A percentile compares a stretch with the other conserved stretches of the same genome.
phyloP scores from a whole-genome alignment of 2,113 vertebrate species.

The Stercorarius parasiticus region DNA sequence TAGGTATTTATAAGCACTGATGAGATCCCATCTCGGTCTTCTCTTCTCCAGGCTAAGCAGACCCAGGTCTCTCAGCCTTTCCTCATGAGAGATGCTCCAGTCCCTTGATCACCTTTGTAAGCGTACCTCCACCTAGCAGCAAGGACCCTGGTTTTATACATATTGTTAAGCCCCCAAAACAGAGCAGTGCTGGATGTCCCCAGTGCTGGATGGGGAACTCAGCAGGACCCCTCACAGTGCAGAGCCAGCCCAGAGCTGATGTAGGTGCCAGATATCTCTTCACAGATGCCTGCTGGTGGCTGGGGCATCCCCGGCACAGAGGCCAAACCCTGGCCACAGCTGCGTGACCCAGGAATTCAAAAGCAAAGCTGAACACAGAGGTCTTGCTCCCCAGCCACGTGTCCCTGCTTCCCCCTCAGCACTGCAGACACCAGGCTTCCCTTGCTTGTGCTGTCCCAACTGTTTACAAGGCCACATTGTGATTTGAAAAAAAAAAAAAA shows the following conservation, averaged over 20 bases:
- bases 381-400: neutral
- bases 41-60: neutral
- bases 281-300: neutral
- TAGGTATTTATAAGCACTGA: neutral
- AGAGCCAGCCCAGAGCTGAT: neutral
- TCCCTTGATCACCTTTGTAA: neutral
- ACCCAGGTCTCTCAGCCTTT: neutral
- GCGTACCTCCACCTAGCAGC: neutral
- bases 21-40: neutral
- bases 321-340: neutral
- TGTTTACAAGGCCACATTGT: neutral
- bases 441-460: neutral
- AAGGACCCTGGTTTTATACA: neutral
- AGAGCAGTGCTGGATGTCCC: neutral
- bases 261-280: neutral
- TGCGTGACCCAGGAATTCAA: neutral
- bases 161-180: neutral
- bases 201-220: neutral
- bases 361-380: neutral
- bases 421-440: neutral
- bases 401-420: neutral
- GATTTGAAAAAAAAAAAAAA: neutral
- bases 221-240: neutral
- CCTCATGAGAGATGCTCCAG: neutral
- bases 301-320: rapidly evolving